Conservation (phyloP, 2,888 invertebrate genomes). For the Diarsia brunnea region DNA sequence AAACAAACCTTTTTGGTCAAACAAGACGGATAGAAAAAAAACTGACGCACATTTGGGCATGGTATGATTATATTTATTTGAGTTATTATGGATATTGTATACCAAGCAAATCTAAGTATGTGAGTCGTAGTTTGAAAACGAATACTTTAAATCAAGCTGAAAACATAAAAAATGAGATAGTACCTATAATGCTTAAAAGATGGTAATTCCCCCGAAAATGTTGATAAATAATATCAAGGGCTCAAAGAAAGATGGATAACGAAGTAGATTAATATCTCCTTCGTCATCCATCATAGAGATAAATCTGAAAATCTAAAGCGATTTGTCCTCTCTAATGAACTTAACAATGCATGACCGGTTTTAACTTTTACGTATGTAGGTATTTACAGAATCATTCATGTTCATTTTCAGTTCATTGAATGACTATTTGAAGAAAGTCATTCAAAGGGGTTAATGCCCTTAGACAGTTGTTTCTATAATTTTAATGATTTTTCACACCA, state of each 20-base stretch:
- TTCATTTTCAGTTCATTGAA: no score
- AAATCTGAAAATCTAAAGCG: not conserved
- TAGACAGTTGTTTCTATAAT: no score
- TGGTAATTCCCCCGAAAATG: not conserved
- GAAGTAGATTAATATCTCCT: not conserved
- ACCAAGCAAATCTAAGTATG: not conserved
- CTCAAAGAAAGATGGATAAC: not conserved
- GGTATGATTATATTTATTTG: conserved; percentile 6
- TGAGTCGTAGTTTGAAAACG: not conserved
- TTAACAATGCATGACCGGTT: not conserved
- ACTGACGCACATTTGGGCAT: conserved; percentile 8
- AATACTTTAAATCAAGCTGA: not conserved
- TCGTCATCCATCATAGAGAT: not conserved
- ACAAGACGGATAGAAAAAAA: not conserved
- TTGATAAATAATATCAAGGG: not conserved
- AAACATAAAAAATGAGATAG: not conserved
- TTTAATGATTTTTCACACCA: no score
- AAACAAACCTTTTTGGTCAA: conserved; percentile 38
- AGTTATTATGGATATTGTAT: not conserved
- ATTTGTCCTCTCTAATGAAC: not conserved
- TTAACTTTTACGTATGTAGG: no score
- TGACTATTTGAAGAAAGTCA: no score
- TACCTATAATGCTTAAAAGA: not conserved
- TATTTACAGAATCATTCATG: no score
- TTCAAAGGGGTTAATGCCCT: no score